Percentiles rank a stretch among this genome's conserved stretches.
phyloP scores from a whole-genome alignment of 2,888 invertebrate genomes.

The Arctia plantaginis region DNA sequence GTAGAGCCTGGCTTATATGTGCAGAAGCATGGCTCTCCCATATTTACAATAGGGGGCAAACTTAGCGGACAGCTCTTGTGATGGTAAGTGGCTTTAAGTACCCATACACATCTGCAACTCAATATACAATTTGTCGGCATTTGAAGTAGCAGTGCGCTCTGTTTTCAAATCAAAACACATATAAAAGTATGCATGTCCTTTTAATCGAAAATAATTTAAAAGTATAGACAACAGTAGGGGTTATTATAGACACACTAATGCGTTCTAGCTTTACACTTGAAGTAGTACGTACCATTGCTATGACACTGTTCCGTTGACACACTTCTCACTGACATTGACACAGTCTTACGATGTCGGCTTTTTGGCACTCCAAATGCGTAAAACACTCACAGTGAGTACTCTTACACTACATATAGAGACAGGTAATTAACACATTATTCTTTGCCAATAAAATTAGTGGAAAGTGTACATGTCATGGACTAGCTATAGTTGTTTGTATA shows the following conservation, averaged over 20 bases:
- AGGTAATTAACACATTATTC: not conserved
- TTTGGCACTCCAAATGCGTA: conserved; percentile 52
- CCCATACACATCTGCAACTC: too few relatives aligned
- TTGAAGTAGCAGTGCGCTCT: not conserved
- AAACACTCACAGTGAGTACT: conserved; percentile 26
- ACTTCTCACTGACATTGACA: conserved; percentile 64
- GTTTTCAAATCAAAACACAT: too few relatives aligned
- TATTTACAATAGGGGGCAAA: too few relatives aligned
- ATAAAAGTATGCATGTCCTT: not conserved
- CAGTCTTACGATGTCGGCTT: conserved; percentile 56
- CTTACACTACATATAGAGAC: not conserved
- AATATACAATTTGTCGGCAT: not conserved
- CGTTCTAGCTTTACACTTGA: conserved; percentile 11
- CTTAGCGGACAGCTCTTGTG: too few relatives aligned
- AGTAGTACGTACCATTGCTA: conserved; percentile 14
- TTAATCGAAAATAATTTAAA: not conserved
- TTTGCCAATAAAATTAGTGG: not conserved
- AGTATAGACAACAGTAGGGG: too few relatives aligned
- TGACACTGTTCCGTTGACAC: conserved; percentile 46
- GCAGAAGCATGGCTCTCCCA: too few relatives aligned
- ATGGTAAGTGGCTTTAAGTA: too few relatives aligned
- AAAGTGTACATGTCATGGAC: not conserved
- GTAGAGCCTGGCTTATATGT: too few relatives aligned
- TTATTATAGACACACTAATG: not conserved
- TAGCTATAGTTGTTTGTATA: not conserved